Percentiles rank a stretch among this genome's conserved stretches.
Conservation (phyloP, 1,140 invertebrate genomes). For the Aphelenchoides besseyi region DNA sequence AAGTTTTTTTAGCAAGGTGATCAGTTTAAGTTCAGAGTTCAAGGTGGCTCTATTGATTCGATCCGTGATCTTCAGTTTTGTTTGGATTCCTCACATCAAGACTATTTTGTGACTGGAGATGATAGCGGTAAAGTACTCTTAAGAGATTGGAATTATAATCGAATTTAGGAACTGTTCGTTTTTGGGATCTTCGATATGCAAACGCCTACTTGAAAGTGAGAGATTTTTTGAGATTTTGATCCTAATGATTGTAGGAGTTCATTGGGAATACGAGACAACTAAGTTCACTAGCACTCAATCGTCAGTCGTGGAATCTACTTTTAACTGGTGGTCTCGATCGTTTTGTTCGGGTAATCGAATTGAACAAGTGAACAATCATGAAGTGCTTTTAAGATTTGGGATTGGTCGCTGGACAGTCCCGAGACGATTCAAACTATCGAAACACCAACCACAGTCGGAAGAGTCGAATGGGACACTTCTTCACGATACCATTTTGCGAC, state of each 20-base stretch:
- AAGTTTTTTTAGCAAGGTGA: not conserved
- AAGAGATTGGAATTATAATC: not conserved
- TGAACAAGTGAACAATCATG: not conserved
- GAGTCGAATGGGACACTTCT: constrained; percentile 43
- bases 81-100: constrained; percentile 36
- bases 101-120: constrained; percentile 42
- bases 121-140: constrained; percentile 30
- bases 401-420: constrained; percentile 38
- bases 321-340: constrained; percentile 42
- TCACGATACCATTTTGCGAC: constrained; percentile 14
- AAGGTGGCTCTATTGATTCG: constrained; percentile 21
- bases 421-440: constrained; percentile 38
- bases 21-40: constrained; percentile 4
- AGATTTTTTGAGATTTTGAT: not conserved
- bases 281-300: constrained; percentile 37
- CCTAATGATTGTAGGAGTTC: not conserved
- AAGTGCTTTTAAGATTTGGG: constrained; percentile 40
- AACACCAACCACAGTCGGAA: constrained; percentile 34
- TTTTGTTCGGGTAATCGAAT: constrained; percentile 31
- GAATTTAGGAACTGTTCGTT: constrained; percentile 30
- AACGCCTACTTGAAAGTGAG: constrained; percentile 31
- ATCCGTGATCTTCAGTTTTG: constrained; percentile 38
- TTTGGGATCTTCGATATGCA: constrained; percentile 42
- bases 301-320: constrained; percentile 31
- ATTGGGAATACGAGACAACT: constrained; percentile 13